Percentiles rank a stretch among this genome's conserved stretches.
These are phyloP conservation scores for Drosophila funebris DNA, from an alignment of 1,140 invertebrate genomes.

Conservation along the genomic window DNA sequence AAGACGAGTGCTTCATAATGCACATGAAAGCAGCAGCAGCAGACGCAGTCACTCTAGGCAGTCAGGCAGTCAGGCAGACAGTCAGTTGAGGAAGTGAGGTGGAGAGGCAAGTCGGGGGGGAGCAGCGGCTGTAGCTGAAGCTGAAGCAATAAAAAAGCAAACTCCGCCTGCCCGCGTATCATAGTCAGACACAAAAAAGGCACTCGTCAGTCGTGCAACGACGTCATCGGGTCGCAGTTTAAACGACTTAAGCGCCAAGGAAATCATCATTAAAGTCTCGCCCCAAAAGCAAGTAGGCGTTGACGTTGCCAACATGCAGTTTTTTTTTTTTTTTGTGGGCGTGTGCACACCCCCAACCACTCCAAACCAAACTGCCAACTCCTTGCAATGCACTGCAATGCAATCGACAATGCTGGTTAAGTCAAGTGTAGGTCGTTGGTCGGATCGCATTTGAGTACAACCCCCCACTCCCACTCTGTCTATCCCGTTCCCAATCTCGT, in stretches of 20 bases:
- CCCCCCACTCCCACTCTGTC: background rate
- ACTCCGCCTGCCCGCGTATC: constrained; percentile 30
- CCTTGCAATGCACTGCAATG: constrained; percentile 57
- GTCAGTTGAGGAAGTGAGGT: background rate
- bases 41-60: constrained; percentile 38
- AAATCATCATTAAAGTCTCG: constrained; percentile 83
- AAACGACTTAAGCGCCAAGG: constrained; percentile 80
- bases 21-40: constrained; percentile 69
- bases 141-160: constrained; percentile 47
- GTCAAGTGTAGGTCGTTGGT: constrained; percentile 83
- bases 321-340: too few relatives aligned
- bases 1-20: constrained; percentile 71
- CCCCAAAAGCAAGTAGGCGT: constrained; percentile 41
- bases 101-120: background rate
- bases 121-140: constrained; percentile 9
- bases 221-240: constrained; percentile 63
- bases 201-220: constrained; percentile 70
- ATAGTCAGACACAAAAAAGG: constrained; percentile 76
- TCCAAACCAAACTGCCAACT: background rate
- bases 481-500: background rate
- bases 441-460: constrained; percentile 47
- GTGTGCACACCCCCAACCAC: constrained; percentile 3
- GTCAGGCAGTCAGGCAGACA: background rate
- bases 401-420: constrained; percentile 83
- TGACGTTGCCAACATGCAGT: constrained; percentile 33